Base-by-base conservation (phyloP, 2,797 vertebrate species). In the Gymnocypris eckloni region DNA sequence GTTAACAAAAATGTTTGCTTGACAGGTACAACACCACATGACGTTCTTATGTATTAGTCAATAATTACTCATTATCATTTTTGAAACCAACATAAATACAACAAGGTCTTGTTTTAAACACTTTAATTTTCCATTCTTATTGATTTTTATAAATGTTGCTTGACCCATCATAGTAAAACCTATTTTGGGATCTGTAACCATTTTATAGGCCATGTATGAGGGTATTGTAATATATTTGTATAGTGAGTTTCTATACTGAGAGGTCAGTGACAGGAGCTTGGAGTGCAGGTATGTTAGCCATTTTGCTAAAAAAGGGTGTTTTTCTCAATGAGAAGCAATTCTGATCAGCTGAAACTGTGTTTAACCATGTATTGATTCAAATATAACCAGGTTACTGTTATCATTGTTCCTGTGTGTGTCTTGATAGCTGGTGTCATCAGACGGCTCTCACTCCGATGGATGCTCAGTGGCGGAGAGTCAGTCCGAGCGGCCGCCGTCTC, bases 351-450 rank as follows among this genome's bases (percentile, higher is more conserved):
- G n/a, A 28, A 73, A 33, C 45, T 9, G 9, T 50, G 8, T 50
- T 75, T 33, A 72, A 48, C 12, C n/a, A 28, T 50, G 71, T 28
- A 28, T 28, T 50, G 15, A 9, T 28, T 33, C 15, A 75, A 20
- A 11, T 22, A 43, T 52, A 54, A 54, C 10, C 10, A 54, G 18
- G 10, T 39, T 8, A 37, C 6, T 37, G 76, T 43, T 18, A 4
- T 33, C 72, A 33, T 2, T 77, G 43, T 64, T 33, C 6, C 48
- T 22, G 28, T 41, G 18, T 76, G 41, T 50, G 64, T 90, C 59
- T 72, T 28, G 78, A 82, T 89, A 98, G 97, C 87, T 98, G 89
- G 97, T 97, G 81, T 98, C 97, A 3, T 96, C 97, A 33, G 97
- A 98, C 69, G 95, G 93, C 0, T 89, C 92, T 81, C 86, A 96